A percentile compares a stretch with the other conserved stretches of the same genome.
Conservation (phyloP, 1,140 invertebrate genomes). For the Pachypsylla venusta region DNA sequence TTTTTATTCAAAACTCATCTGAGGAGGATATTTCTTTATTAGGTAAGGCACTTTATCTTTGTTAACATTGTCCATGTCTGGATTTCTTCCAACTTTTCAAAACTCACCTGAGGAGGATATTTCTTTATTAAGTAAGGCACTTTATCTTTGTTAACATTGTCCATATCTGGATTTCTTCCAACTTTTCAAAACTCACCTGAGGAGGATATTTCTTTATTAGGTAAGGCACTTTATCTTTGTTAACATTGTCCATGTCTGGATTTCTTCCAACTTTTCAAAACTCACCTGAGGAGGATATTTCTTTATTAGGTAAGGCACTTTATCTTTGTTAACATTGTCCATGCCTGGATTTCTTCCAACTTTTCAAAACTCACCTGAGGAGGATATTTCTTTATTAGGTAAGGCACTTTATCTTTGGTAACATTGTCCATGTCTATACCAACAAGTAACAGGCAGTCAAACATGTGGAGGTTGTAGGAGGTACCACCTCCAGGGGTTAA, state of each 20-base stretch:
- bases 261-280: too few relatives aligned
- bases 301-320: slow-evolving; percentile 44
- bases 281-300: slow-evolving; percentile 46
- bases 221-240: slow-evolving; percentile 35
- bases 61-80: slow-evolving; percentile 37
- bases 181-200: too few relatives aligned
- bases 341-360: too few relatives aligned
- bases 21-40: slow-evolving; percentile 45
- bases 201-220: slow-evolving; percentile 48
- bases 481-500: slow-evolving; percentile 29
- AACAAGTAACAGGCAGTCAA: slow-evolving; percentile 47
- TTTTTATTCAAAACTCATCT: too few relatives aligned
- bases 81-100: too few relatives aligned
- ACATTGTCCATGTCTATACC: slow-evolving; percentile 41
- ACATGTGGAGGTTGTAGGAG: slow-evolving; percentile 34
- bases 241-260: slow-evolving; percentile 38
- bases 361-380: slow-evolving; percentile 39
- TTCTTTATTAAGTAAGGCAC: slow-evolving; percentile 47
- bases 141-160: slow-evolving; percentile 30
- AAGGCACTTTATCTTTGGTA: slow-evolving; percentile 33
- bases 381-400: slow-evolving; percentile 50
- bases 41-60: slow-evolving; percentile 39
- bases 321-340: slow-evolving; percentile 31
- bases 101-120: slow-evolving; percentile 45
- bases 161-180: too few relatives aligned